A percentile compares a stretch with the other conserved stretches of the same genome.
Conservation (phyloP, 2,113 vertebrate genomes). For the Eudyptes chrysolophus region DNA sequence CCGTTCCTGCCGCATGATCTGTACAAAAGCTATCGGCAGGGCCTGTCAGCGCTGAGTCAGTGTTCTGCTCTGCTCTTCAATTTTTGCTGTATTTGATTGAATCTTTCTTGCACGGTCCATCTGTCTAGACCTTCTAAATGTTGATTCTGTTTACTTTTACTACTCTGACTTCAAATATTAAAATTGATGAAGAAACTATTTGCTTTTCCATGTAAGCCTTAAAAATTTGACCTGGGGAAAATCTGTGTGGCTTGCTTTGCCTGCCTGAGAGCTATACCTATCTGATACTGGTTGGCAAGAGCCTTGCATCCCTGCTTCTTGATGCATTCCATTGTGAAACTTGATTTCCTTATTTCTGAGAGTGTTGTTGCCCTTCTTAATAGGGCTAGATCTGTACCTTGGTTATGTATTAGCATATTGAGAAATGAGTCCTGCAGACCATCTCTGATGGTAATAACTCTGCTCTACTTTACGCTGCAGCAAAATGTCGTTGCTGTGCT, state of each 20-base stretch:
- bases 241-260: not conserved
- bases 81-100: not conserved
- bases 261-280: not conserved
- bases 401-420: not conserved
- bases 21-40: not conserved
- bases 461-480: not conserved
- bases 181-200: not conserved
- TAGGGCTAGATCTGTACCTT: not conserved
- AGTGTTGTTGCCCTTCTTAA: not conserved
- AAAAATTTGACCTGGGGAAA: not conserved
- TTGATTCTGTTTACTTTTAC: not conserved
- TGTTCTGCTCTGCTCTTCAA: not conserved
- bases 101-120: not conserved
- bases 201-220: not conserved
- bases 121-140: not conserved
- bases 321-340: not conserved
- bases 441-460: not conserved
- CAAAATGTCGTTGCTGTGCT: fast-evolving
- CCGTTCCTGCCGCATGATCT: not conserved
- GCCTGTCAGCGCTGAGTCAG: not conserved
- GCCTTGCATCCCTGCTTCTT: not conserved
- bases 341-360: not conserved
- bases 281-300: not conserved
- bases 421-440: not conserved
- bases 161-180: not conserved